These are phyloP conservation scores for Elgaria multicarinata DNA, from an alignment of 2,113 vertebrate genomes.

Conservation along the genomic window DNA sequence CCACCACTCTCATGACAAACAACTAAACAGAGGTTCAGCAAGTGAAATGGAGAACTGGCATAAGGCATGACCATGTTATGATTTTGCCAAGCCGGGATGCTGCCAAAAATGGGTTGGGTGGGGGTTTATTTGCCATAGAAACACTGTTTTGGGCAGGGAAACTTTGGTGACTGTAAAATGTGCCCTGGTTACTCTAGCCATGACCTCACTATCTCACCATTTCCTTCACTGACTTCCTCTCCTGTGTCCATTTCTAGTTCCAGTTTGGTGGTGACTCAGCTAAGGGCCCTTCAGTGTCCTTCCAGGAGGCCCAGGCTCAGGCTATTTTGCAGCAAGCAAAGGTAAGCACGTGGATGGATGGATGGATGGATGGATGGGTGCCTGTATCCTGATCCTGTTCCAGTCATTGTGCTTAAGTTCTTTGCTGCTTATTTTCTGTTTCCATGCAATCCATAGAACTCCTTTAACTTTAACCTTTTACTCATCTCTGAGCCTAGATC, in stretches of 20 bases:
- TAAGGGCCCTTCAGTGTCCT: conserved; percentile 86
- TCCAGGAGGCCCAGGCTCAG: conserved; percentile 90
- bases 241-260: conserved; percentile 76
- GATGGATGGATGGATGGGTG: neutral
- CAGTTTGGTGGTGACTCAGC: conserved; percentile 82
- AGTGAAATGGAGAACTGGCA: neutral
- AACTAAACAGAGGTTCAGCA: neutral
- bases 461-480: neutral
- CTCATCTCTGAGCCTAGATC: neutral
- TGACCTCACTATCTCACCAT: neutral
- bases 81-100: neutral
- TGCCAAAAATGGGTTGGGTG: too few relatives aligned
- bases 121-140: neutral
- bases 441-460: neutral
- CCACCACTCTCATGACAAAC: neutral
- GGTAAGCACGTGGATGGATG: conserved; percentile 78
- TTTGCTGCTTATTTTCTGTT: neutral
- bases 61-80: neutral
- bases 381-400: fast-evolving
- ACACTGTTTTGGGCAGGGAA: neutral
- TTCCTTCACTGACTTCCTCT: neutral
- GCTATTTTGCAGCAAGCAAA: conserved; percentile 88
- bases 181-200: neutral
- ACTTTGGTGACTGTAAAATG: neutral
- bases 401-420: neutral